Evolutionary conservation across 2,113 vertebrate species (phyloP).

Genomic region (Puffinus mauretanicus): DNA sequence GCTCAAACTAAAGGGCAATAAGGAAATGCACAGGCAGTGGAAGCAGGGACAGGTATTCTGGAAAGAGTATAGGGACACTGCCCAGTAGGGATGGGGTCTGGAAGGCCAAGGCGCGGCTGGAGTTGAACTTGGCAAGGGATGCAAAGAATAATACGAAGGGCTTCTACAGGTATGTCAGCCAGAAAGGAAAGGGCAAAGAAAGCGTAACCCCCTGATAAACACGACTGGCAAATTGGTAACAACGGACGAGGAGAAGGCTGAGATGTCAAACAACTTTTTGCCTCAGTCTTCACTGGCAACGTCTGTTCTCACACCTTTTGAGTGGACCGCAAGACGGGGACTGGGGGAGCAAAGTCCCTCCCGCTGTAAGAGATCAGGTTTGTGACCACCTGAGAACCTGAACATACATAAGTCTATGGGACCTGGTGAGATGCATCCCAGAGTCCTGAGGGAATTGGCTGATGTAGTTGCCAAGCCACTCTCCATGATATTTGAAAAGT

Average conservation of each 20-base stretch:
- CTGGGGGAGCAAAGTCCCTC: too few relatives aligned
- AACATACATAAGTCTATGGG: too few relatives aligned
- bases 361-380: too few relatives aligned
- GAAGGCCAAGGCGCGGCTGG: neutral
- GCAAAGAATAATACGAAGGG: neutral
- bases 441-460: too few relatives aligned
- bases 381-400: too few relatives aligned
- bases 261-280: neutral
- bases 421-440: too few relatives aligned
- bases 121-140: neutral
- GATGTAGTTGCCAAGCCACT: too few relatives aligned
- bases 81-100: neutral
- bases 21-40: neutral
- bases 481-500: too few relatives aligned
- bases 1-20: neutral
- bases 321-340: neutral
- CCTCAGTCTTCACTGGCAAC: neutral
- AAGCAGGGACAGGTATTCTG: neutral
- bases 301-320: neutral
- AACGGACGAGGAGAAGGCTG: too few relatives aligned
- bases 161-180: neutral
- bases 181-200: neutral
- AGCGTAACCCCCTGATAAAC: too few relatives aligned
- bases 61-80: neutral
- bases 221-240: too few relatives aligned